Conservation (phyloP, 2,797 vertebrate species). For the Nannoperca australis region DNA sequence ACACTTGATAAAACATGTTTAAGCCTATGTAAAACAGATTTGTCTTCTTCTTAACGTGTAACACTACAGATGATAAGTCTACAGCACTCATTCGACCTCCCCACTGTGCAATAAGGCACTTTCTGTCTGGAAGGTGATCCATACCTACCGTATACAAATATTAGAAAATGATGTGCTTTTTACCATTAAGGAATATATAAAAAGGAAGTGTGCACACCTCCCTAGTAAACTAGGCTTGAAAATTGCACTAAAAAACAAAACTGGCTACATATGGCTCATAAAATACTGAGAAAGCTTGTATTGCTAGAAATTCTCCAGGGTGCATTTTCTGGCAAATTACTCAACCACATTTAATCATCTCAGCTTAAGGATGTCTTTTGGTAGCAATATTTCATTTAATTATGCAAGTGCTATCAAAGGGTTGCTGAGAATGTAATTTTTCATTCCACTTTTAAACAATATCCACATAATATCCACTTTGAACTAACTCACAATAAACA, state of each 20-base stretch:
- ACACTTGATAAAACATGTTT: constrained; percentile 24
- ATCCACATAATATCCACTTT: constrained; percentile 48
- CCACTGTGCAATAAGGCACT: constrained; percentile 77
- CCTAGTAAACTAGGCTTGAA: constrained; percentile 6
- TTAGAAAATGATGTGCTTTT: constrained; percentile 54
- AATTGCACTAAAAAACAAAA: constrained; percentile 44
- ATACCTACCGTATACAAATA: constrained; percentile 33
- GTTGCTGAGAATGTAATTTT: constrained; percentile 27
- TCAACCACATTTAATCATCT: constrained; percentile 40
- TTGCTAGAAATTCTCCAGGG: constrained; percentile 35
- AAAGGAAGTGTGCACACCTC: constrained; percentile 28
- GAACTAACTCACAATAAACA: constrained; percentile 57
- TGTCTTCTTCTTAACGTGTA: constrained; percentile 20
- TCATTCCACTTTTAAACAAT: constrained; percentile 49
- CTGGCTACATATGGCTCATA: constrained; percentile 50
- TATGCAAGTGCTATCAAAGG: constrained; percentile 29
- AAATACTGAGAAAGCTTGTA: constrained; percentile 44
- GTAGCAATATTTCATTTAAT: constrained; percentile 49
- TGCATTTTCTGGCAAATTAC: constrained; percentile 34
- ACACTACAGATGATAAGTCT: constrained; percentile 43
- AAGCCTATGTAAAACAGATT: neutral
- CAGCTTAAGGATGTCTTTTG: constrained; percentile 43
- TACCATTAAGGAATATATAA: constrained; percentile 35
- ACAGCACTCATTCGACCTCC: constrained; percentile 35
- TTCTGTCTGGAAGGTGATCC: constrained; percentile 40